phyloP scores from a whole-genome alignment of 2,888 invertebrate species.

The Drosophila koepferae region DNA sequence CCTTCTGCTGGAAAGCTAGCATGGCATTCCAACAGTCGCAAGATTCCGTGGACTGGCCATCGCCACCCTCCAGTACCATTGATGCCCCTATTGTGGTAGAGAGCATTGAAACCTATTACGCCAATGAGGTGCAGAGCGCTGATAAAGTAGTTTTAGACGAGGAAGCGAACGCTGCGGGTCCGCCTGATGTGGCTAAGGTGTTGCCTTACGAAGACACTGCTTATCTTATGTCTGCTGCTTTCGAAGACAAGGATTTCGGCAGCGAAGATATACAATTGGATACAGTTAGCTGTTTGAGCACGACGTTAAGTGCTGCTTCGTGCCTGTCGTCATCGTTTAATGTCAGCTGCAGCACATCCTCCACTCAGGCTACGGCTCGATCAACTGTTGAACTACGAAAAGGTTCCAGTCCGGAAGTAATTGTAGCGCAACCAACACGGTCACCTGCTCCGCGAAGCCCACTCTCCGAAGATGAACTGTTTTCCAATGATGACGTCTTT shows the following conservation, averaged over 20 bases:
- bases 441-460: conserved; percentile 88
- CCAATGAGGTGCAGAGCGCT: conserved; percentile 91
- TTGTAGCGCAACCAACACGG: conserved; percentile 87
- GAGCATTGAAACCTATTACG: conserved; percentile 92
- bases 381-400: conserved; percentile 63
- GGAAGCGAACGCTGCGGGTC: conserved; percentile 83
- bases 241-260: conserved; percentile 79
- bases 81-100: conserved; percentile 90
- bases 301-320: conserved; percentile 83
- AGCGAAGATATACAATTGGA: conserved; percentile 78
- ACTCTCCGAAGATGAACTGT: conserved; percentile 87
- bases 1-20: conserved; percentile 85
- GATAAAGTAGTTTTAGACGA: conserved; percentile 90
- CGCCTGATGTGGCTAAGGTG: conserved; percentile 84
- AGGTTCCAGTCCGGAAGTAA: conserved; percentile 85
- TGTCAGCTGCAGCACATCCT: conserved; percentile 83
- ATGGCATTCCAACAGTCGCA: conserved; percentile 86
- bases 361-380: conserved; percentile 75
- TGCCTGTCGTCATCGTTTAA: conserved; percentile 83
- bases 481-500: conserved; percentile 88
- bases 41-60: conserved; percentile 93
- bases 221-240: conserved; percentile 83
- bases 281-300: conserved; percentile 82
- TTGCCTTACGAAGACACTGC: conserved; percentile 84
- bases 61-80: conserved; percentile 90